A percentile compares a stretch with the other conserved stretches of the same genome.
phyloP scores from a whole-genome alignment of 2,888 invertebrate genomes.

The Conchocele bisecta region DNA sequence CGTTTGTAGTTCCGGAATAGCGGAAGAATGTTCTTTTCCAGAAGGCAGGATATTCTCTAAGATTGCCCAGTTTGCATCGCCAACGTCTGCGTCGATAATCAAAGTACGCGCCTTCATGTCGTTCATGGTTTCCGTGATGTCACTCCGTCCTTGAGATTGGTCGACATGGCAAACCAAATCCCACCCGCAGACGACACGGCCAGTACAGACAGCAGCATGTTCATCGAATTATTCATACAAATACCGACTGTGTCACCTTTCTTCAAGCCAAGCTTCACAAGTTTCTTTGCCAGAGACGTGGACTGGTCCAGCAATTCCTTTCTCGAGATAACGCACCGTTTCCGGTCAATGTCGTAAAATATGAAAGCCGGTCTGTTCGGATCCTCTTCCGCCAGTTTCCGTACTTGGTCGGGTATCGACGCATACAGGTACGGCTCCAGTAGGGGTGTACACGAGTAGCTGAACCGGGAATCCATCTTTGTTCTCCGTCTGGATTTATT shows the following conservation, averaged over 20 bases:
- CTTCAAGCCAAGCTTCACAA: slow-evolving; percentile 12
- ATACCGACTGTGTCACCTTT: slow-evolving; percentile 22
- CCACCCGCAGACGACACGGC: slow-evolving; percentile 21
- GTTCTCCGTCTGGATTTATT: no score
- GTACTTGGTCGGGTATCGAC: slow-evolving; percentile 17
- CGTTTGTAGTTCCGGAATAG: neutral
- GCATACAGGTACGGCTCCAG: slow-evolving; percentile 12
- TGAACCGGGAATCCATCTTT: no score
- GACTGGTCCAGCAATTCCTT: slow-evolving; percentile 13
- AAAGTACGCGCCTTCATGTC: slow-evolving; percentile 3
- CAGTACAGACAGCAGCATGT: slow-evolving; percentile 15
- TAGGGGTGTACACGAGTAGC: slow-evolving; percentile 10
- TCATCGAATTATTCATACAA: slow-evolving; percentile 28
- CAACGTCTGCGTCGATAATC: slow-evolving; percentile 14
- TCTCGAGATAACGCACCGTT: slow-evolving; percentile 7
- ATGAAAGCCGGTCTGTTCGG: slow-evolving; percentile 32
- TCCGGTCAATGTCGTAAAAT: slow-evolving; percentile 8
- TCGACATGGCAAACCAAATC: slow-evolving; percentile 1
- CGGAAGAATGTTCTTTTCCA: neutral
- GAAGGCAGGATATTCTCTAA: slow-evolving; percentile 13
- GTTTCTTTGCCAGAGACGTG: neutral
- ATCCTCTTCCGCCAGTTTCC: slow-evolving; percentile 10
- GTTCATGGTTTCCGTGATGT: slow-evolving; percentile 6
- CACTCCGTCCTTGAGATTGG: slow-evolving; percentile 34
- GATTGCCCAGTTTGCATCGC: slow-evolving; percentile 14